Conservation (phyloP, 1,140 invertebrate genomes). For the Lepidurus packardi region DNA sequence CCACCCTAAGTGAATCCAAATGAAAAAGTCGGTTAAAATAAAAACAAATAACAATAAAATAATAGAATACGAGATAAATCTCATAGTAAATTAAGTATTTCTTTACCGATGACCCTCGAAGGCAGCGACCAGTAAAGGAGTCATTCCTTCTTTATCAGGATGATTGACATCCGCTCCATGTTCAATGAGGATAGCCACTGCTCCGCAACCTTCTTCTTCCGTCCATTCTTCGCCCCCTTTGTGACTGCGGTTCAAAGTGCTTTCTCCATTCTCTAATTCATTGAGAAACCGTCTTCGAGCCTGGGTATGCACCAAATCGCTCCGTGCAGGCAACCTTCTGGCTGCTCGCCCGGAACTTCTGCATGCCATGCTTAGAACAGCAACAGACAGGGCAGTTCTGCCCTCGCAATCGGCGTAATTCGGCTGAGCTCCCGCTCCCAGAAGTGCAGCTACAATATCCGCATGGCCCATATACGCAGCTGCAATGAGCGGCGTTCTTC, state of each 20-base stretch:
- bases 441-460: constrained; percentile 78
- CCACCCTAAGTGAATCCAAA: constrained; percentile 51
- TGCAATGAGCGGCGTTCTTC: constrained; percentile 69
- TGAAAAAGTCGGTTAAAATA: constrained; percentile 37
- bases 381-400: constrained; percentile 83
- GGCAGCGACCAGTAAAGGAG: constrained; percentile 84
- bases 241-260: constrained; percentile 7
- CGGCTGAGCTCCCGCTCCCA: constrained; percentile 77
- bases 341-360: constrained; percentile 4
- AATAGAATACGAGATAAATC: constrained; percentile 41
- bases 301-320: constrained; percentile 14
- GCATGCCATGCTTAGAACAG: constrained; percentile 70
- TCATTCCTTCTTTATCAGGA: constrained; percentile 86
- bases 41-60: constrained; percentile 23
- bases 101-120: constrained; percentile 80
- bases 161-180: constrained; percentile 79
- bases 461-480: constrained; percentile 81
- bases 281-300: background rate
- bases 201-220: constrained; percentile 30
- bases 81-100: background rate
- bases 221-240: constrained; percentile 19
- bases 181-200: constrained; percentile 60
- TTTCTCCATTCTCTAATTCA: constrained; percentile 16
- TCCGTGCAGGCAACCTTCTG: background rate
- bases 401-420: constrained; percentile 85